Evolutionary conservation across 2,888 invertebrate species (phyloP).

Genomic region (Philereme transversata): DNA sequence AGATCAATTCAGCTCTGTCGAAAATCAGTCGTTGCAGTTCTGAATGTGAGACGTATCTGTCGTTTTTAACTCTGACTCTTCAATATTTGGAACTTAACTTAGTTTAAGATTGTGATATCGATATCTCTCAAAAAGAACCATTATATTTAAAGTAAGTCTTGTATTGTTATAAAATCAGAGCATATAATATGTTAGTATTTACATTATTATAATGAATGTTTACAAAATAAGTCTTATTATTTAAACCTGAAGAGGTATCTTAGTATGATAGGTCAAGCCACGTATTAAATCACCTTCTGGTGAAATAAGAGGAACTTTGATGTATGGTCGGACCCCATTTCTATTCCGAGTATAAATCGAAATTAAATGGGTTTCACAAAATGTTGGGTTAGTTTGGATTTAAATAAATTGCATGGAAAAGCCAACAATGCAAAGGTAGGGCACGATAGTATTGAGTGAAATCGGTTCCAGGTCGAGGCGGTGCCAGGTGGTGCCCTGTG

Average conservation of each 20-base stretch:
- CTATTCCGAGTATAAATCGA: no score
- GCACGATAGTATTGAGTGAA: slow-evolving; percentile 1
- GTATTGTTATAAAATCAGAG: slow-evolving; percentile 1
- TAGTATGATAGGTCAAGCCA: no score
- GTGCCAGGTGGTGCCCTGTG: slow-evolving; percentile 55
- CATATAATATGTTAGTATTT: slow-evolving; percentile 3
- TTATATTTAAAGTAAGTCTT: not conserved
- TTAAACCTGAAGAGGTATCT: not conserved
- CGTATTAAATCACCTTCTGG: no score
- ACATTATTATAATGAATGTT: slow-evolving; percentile 3
- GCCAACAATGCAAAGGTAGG: not conserved
- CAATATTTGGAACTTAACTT: not conserved
- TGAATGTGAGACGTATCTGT: no score
- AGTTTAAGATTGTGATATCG: slow-evolving; percentile 4
- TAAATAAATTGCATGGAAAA: not conserved
- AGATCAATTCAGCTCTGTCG: no score
- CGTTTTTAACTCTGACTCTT: no score
- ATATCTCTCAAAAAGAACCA: slow-evolving; percentile 2
- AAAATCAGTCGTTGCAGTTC: no score
- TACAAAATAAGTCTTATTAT: not conserved
- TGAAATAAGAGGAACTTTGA: no score
- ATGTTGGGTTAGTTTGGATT: not conserved
- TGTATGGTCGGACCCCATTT: no score
- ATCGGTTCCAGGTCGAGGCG: slow-evolving; percentile 32
- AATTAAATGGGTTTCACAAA: not conserved